Percentiles rank a stretch among this genome's conserved stretches.
phyloP scores from a whole-genome alignment of 2,113 vertebrate genomes.

The Oreochromis aureus region DNA sequence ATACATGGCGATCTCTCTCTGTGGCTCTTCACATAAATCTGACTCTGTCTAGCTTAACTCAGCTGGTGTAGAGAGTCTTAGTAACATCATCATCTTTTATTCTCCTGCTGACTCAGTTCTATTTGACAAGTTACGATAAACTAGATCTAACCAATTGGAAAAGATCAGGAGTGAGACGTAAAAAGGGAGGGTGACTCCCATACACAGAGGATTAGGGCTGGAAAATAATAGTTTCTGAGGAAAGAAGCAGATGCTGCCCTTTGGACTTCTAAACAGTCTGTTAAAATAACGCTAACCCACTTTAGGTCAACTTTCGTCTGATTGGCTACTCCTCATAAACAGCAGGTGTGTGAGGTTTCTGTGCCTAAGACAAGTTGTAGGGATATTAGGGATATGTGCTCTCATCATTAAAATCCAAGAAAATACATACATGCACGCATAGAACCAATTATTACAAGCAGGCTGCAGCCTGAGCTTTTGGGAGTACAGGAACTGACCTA shows the following conservation, averaged over 20 bases:
- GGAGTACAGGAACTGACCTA: not conserved
- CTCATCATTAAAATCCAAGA: not conserved
- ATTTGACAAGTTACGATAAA: not conserved
- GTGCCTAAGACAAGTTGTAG: not conserved
- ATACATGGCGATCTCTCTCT: conserved; percentile 25
- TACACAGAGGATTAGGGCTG: not conserved
- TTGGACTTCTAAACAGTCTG: not conserved
- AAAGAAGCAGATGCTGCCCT: not conserved
- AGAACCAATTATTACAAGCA: not conserved
- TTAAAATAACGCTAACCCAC: not conserved
- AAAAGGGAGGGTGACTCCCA: not conserved
- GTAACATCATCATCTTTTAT: not conserved
- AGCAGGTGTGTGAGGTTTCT: not conserved
- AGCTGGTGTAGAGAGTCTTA: not conserved
- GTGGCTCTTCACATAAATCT: not conserved
- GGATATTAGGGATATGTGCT: not conserved
- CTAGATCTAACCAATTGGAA: not conserved
- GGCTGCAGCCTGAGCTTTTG: not conserved
- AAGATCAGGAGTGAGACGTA: not conserved
- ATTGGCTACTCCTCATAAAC: not conserved
- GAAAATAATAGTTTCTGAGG: not conserved
- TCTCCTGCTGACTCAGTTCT: not conserved
- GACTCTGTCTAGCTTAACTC: not conserved
- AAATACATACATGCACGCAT: not conserved
- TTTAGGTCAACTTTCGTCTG: not conserved